phyloP scores from a whole-genome alignment of 2,113 vertebrate species.

The Saiga tatarica region DNA sequence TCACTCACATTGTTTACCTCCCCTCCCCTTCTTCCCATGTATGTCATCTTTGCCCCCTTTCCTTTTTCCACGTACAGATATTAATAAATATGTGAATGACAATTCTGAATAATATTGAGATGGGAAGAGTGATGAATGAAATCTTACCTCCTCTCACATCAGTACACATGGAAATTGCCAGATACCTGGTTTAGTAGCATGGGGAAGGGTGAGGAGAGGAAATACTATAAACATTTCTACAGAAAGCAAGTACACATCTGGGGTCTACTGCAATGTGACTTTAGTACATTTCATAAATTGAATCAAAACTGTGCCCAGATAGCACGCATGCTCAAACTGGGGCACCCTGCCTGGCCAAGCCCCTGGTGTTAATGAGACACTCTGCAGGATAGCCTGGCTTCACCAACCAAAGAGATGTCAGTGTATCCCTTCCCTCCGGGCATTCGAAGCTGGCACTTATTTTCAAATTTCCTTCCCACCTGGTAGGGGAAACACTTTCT shows the following conservation, averaged over 20 bases:
- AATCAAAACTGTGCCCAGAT: constrained; percentile 16
- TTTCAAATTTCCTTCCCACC: constrained; percentile 60
- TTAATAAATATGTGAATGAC: constrained; percentile 47
- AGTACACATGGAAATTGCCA: constrained; percentile 58
- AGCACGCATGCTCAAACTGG: neutral
- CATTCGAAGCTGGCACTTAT: constrained; percentile 51
- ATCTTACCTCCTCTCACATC: constrained; percentile 42
- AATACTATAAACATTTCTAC: neutral
- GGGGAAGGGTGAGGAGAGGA: neutral
- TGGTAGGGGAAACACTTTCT: constrained; percentile 47
- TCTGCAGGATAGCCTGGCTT: constrained; percentile 24
- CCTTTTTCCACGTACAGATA: neutral
- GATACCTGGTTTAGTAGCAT: constrained; percentile 30
- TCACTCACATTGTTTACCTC: neutral
- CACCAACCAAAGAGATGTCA: constrained; percentile 24
- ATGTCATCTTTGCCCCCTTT: neutral
- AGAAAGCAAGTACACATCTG: constrained; percentile 14
- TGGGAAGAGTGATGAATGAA: constrained; percentile 72
- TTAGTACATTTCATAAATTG: neutral
- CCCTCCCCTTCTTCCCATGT: neutral
- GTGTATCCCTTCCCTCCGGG: neutral
- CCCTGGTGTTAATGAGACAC: constrained; percentile 69
- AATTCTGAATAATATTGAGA: constrained; percentile 50
- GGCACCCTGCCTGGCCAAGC: constrained; percentile 27
- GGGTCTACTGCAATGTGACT: constrained; percentile 12